These are phyloP conservation scores for Beris morrisii DNA, from an alignment of 2,888 invertebrate genomes.

Conservation along the genomic window DNA sequence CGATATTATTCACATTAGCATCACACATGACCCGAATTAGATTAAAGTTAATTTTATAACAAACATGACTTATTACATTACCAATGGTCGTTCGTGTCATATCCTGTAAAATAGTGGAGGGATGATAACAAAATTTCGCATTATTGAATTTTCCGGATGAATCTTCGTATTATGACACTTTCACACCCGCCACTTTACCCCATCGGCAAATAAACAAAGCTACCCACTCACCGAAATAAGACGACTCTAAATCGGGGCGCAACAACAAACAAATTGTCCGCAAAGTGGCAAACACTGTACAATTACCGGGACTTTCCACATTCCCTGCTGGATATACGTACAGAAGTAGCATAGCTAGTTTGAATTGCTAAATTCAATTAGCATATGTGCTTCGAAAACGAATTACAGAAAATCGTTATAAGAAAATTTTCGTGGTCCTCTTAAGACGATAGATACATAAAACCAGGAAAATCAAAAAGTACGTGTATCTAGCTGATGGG, in stretches of 20 bases:
- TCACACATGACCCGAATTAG: too few species aligned
- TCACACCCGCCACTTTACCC: slow-evolving; percentile 18
- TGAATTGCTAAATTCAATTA: slow-evolving; percentile 2
- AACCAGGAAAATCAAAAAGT: too few species aligned
- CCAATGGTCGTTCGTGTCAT: background rate
- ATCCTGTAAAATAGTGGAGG: slow-evolving; percentile 1
- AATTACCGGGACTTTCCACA: slow-evolving; percentile 12
- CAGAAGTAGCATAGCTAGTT: background rate
- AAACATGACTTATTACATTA: slow-evolving; percentile 22
- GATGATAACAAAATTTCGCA: slow-evolving; percentile 1
- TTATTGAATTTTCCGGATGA: slow-evolving; percentile 32
- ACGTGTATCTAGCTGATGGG: too few species aligned
- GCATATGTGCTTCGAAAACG: slow-evolving; percentile 5
- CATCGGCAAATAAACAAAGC: slow-evolving; percentile 25
- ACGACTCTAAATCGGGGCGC: slow-evolving; percentile 1
- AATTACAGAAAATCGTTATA: too few species aligned
- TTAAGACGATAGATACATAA: too few species aligned
- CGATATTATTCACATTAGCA: too few species aligned
- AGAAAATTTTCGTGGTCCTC: too few species aligned
- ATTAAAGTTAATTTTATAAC: slow-evolving; percentile 6
- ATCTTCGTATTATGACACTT: slow-evolving; percentile 18
- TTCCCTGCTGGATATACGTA: slow-evolving; percentile 12
- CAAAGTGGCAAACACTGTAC: slow-evolving; percentile 28
- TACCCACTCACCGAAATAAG: background rate
- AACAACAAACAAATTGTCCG: slow-evolving; percentile 5